Conservation (phyloP, 1,140 invertebrate genomes). For the Andricus grossulariae region DNA sequence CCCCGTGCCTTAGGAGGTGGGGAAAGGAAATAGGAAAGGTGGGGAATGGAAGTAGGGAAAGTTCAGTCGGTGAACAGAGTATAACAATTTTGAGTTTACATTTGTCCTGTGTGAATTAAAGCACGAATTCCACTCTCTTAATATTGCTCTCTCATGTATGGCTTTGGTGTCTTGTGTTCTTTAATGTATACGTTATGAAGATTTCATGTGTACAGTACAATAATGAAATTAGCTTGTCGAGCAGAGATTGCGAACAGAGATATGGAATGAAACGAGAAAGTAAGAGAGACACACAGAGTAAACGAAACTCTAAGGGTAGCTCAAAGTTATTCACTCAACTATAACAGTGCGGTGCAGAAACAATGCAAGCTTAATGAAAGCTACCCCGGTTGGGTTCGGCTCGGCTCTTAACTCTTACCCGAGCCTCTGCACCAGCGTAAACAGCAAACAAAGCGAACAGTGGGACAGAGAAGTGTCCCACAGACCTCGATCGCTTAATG, state of each 20-base stretch:
- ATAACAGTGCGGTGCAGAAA: conserved; percentile 65
- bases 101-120: too few species aligned
- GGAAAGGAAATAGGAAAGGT: too few species aligned
- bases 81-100: too few species aligned
- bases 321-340: conserved; percentile 66
- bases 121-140: too few species aligned
- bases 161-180: background rate
- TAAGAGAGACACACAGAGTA: conserved; percentile 36
- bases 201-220: conserved; percentile 11
- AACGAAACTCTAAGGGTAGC: conserved; percentile 50
- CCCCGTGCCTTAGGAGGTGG: too few species aligned
- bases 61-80: too few species aligned
- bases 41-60: too few species aligned
- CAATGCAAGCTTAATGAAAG: conserved; percentile 73
- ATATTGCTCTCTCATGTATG: background rate
- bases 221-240: conserved; percentile 32
- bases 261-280: conserved; percentile 44
- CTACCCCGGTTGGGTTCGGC: conserved; percentile 47
- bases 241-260: background rate
- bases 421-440: conserved; percentile 57
- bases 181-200: background rate
- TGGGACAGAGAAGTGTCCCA: conserved; percentile 65
- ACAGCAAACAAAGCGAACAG: conserved; percentile 71
- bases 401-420: conserved; percentile 42
- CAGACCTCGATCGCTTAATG: conserved; percentile 71